Base-by-base conservation (phyloP, 2,888 invertebrate species). In the Lasioglossum lativentre region DNA sequence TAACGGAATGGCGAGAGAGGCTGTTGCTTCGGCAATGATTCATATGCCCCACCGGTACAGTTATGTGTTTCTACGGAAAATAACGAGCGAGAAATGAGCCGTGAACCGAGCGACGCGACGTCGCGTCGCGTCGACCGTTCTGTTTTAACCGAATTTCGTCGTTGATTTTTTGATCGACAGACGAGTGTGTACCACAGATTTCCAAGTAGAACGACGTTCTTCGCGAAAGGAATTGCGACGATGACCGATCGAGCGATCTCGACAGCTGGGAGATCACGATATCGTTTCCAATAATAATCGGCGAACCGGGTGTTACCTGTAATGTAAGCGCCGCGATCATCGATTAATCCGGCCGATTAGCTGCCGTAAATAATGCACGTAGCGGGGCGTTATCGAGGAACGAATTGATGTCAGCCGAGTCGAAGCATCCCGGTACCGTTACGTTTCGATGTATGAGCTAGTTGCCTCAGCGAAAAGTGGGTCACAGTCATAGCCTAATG, bases 401-500 rank as follows among this genome's bases (percentile, higher is more conserved):
- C 87, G 94, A 94, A 94, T 94, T 92, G 93, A 93, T 94, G 94
- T 93, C 94, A 94, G 90, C 82, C 92, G 90, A 89, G 92, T 88
- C 91, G 88, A 92, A 92, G 93, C 92, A 93, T 93, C 92, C 91
- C 86, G 90, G 94, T 95, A 94, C 95, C 95, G 95, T 95, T 95
- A 95, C 92, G 93, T 93, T 94, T 94, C 93, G 92, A 93, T 93
- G 94, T 94, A 93, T 93, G 93, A 93, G 93, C 93, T 93, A 93
- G 94, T 93, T 93, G 93, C 90, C 92, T 90, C 87, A 91, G 84
- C 86, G 91, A 91, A 93, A 95, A 94, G 95, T 95, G 87, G 94
- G 95, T 94, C 95, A 94, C 92, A 95, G 94, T 93, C 92, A 91
- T 93, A 93, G 93, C 93, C 93, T 92, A 94, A 94, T 93, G 93